Evolutionary conservation across 2,113 vertebrate genomes (phyloP), one percentile per base, ranked within the genome.

Genomic region (Oxyura jamaicensis): DNA sequence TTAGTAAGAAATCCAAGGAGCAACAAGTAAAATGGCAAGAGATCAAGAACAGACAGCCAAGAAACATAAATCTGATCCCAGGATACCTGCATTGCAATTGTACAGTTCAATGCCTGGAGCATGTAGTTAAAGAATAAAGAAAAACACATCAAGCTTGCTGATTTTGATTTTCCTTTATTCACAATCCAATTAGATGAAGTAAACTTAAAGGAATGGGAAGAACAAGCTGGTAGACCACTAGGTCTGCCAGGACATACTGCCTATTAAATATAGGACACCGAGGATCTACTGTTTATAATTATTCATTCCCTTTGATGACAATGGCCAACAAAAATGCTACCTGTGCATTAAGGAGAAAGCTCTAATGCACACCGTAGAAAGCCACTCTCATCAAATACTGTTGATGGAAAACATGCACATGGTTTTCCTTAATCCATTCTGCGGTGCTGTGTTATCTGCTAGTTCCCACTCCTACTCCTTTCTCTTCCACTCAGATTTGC

Each of bases 111-210:
- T 46, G 86, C 41, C 75, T 86, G 41, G 50, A 85, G 67, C 72
- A 36, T 17, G 13, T 31, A 78, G 69, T 53, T 79, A 90, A 78
- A n/a, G 62, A 25, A 85, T 36, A 72, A 76, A 86, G 71, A 81
- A 59, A 15, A 3, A 28, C 39, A 71, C 68, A 56, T 67, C 75
- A 46, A 48, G 19, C 26, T 71, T 29, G 0, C 76, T 93, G 86
- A 91, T 86, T 86, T 88, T 66, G 46, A 72, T 79, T 93, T 95
- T 94, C 88, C 90, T 93, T 95, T 95, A 94, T 71, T 86, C 93
- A 78, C 35, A 58, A 36, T 39, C 86, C 90, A 96, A 13, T 48
- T 8, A 65, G 76, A 94, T 91, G 94, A 94, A 83, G 73, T 83
- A 83, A 95, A 67, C 56, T 26, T 62, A 36, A 86, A 90, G 69